Percentiles rank a stretch among this genome's conserved stretches.
These are phyloP conservation scores for Prinia subflava DNA, from an alignment of 2,113 vertebrate genomes.

Conservation along the genomic window DNA sequence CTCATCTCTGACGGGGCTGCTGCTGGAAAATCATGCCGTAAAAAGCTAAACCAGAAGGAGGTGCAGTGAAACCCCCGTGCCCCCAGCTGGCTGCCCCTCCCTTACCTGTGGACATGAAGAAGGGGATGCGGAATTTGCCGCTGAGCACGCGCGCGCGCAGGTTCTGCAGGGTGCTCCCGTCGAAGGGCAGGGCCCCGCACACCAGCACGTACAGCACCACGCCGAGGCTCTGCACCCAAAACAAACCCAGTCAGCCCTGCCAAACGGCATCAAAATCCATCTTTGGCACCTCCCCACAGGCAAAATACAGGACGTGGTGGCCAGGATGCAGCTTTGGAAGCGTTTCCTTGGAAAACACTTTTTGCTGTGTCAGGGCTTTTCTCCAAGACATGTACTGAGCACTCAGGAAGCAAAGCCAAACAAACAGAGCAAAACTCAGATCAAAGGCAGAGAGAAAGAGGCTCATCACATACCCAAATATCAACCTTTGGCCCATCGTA, in stretches of 20 bases:
- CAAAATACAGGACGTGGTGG: fast-evolving
- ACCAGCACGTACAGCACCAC: slow-evolving; percentile 97
- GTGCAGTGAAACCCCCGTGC: fast-evolving
- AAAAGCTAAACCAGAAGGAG: background rate
- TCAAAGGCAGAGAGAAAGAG: background rate
- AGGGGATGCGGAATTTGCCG: slow-evolving; percentile 97
- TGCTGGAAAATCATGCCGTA: background rate
- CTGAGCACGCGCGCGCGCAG: slow-evolving; percentile 94
- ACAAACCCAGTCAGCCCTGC: background rate
- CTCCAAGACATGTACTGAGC: fast-evolving
- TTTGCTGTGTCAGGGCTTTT: background rate
- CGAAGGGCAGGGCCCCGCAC: slow-evolving; percentile 94
- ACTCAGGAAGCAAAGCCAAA: background rate
- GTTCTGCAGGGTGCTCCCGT: slow-evolving; percentile 97
- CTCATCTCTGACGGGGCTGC: background rate
- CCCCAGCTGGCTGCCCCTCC: background rate
- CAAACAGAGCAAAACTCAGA: background rate
- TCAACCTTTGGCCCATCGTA: slow-evolving; percentile 98
- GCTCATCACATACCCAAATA: slow-evolving; percentile 85
- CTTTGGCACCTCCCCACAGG: background rate
- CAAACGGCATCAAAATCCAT: fast-evolving
- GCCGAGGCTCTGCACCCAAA: slow-evolving; percentile 84
- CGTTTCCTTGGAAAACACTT: fast-evolving
- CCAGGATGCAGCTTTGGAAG: background rate
- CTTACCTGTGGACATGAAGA: slow-evolving; percentile 99